These are phyloP conservation scores for Pygocentrus nattereri DNA, from an alignment of 2,797 vertebrate genomes.

Conservation along the genomic window DNA sequence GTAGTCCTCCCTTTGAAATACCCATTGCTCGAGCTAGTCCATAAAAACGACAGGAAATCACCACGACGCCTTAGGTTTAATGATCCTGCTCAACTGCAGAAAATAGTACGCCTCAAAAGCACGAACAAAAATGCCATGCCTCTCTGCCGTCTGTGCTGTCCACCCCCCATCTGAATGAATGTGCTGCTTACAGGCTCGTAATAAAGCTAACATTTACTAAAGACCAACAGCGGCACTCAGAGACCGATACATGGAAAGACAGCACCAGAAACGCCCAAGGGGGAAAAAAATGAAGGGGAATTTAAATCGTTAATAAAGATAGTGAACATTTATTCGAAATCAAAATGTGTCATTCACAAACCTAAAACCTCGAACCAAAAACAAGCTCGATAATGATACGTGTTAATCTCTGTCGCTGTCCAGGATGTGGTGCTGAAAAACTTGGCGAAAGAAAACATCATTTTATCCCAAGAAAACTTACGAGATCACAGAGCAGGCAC, in stretches of 20 bases:
- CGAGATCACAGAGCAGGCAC: too few relatives aligned
- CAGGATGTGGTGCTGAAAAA: conserved; percentile 19
- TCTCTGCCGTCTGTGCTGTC: background rate
- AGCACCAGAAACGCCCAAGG: background rate
- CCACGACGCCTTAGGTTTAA: conserved; percentile 18
- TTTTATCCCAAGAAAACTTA: too few relatives aligned
- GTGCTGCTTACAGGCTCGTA: background rate
- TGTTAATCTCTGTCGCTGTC: background rate
- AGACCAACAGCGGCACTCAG: conserved; percentile 45
- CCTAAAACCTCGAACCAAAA: background rate
- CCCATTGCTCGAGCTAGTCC: background rate
- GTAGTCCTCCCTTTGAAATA: background rate
- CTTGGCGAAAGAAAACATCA: too few relatives aligned
- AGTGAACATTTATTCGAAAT: too few relatives aligned
- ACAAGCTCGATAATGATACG: background rate
- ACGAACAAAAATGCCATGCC: background rate
- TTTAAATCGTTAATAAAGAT: background rate
- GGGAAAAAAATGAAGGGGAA: background rate
- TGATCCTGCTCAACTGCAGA: background rate
- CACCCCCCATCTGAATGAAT: background rate
- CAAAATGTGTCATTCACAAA: too few relatives aligned
- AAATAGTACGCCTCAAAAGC: background rate
- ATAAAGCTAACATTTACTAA: background rate
- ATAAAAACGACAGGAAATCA: background rate
- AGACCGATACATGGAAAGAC: conserved; percentile 23